phyloP scores from a whole-genome alignment of 1,140 invertebrate genomes.

The Drosophila elegans region DNA sequence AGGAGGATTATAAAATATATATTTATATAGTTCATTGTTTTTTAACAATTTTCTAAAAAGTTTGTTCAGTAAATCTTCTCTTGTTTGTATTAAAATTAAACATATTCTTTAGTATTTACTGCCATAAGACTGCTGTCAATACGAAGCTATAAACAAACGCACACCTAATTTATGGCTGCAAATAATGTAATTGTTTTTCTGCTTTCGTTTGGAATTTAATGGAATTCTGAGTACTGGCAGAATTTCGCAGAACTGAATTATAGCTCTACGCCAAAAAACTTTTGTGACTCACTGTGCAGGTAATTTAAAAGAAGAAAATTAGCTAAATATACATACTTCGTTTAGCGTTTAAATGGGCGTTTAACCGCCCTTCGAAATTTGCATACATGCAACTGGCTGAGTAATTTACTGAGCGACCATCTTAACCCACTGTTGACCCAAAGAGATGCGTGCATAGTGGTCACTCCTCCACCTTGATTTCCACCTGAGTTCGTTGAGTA shows the following conservation, averaged over 20 bases:
- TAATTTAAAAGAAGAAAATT: conserved; percentile 5
- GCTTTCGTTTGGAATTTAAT: conserved; percentile 6
- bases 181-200: conserved; percentile 3
- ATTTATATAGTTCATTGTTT: no score
- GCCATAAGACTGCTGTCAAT: neutral
- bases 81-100: neutral
- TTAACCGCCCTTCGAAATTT: conserved; percentile 19
- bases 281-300: conserved; percentile 17
- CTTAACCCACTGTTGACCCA: conserved; percentile 19
- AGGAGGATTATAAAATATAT: no score
- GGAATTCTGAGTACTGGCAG: neutral
- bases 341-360: conserved; percentile 1
- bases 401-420: conserved; percentile 9
- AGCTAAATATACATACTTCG: conserved; percentile 19
- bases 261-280: neutral
- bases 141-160: conserved; percentile 6
- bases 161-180: neutral
- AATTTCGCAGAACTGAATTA: conserved; percentile 1
- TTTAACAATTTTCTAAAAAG: neutral
- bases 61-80: no score
- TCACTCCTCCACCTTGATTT: conserved; percentile 14
- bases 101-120: neutral
- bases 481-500: conserved; percentile 19
- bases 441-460: conserved; percentile 22
- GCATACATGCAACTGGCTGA: conserved; percentile 16